phyloP scores from a whole-genome alignment of 2,888 invertebrate species.

The Drosophila limbata region DNA sequence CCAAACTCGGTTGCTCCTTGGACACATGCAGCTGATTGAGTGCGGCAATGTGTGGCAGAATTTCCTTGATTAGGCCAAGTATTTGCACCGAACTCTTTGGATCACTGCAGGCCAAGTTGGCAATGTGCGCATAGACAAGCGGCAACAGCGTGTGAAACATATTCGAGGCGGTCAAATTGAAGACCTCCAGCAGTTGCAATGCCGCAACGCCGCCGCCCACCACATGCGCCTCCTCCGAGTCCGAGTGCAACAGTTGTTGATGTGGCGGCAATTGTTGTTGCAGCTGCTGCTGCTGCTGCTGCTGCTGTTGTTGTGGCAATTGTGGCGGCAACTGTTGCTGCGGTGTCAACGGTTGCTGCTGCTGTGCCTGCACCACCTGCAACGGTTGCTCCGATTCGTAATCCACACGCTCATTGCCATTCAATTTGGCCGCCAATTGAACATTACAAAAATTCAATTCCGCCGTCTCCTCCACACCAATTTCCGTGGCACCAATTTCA shows the following conservation, averaged over 20 bases:
- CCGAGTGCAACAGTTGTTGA: constrained; percentile 69
- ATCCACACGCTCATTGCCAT: constrained; percentile 84
- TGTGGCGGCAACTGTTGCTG: constrained; percentile 25
- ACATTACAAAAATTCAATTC: constrained; percentile 84
- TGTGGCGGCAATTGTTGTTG: constrained; percentile 27
- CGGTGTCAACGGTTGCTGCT: constrained; percentile 33
- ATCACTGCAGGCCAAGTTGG: constrained; percentile 91
- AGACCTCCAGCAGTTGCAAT: constrained; percentile 84
- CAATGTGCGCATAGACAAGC: constrained; percentile 93
- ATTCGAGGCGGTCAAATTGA: constrained; percentile 84
- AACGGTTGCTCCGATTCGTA: constrained; percentile 75
- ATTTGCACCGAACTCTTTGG: constrained; percentile 95
- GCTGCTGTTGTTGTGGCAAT: constrained; percentile 30
- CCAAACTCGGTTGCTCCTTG: constrained; percentile 75
- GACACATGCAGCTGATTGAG: constrained; percentile 89
- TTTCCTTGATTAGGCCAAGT: constrained; percentile 93
- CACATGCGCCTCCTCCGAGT: constrained; percentile 82
- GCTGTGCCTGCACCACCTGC: constrained; percentile 14
- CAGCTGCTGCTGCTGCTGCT: constrained; percentile 25
- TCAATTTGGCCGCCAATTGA: constrained; percentile 81
- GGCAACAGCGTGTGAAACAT: constrained; percentile 93
- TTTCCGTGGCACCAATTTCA: constrained; percentile 85
- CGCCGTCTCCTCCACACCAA: constrained; percentile 83
- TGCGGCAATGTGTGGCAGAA: constrained; percentile 94
- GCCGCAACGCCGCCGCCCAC: constrained; percentile 66